Evolutionary conservation across 2,888 invertebrate genomes (phyloP), one percentile per base, ranked within the genome.

Genomic region (Nowickia ferox): DNA sequence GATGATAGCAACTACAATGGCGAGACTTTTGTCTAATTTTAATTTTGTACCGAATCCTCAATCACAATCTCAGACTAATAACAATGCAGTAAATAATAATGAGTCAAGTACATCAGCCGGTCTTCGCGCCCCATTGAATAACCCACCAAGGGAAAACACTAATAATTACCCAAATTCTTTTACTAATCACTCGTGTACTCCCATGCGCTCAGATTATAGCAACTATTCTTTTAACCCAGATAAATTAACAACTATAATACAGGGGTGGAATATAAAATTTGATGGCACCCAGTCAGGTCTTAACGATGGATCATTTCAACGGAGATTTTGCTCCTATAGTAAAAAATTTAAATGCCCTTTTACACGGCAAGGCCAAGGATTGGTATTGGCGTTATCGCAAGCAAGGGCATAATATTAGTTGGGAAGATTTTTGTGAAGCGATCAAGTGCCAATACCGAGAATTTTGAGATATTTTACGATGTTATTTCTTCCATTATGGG

Each of bases 371-470:
- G 11, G 71, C 71, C 30, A 71, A 55, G 5, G 63, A 74, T 11
- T 51, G 76, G 76, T 76, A 57, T 38, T 76, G 76, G 76, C 55
- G 66, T 0, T 76, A 76, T n/a, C 53, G 66, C 30, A 66, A 76
- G 13, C 42, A 38, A 5, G 76, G 17, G 4, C 8, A 19, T n/a
- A n/a, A 30, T 9, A 59, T 74, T 48, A 38, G 0, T 22, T 75
- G 75, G 75, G 17, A 19, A 42, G 40, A 63, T 8, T 65, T 75
- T 75, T 63, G 63, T n/a, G 22, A 75, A 10, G 74, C 63, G 19
- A 81, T 30, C n/a, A 11, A 38, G 48, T 38, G 38, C 38, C 66
- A 68, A 51, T 68, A 65, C 19, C 46, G 44, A 22, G 65, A 68
- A 11, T 51, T 30, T 30, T 30, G 30, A 30, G 3, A 30, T 4